A percentile compares a stretch with the other conserved stretches of the same genome.
Conservation (phyloP, 2,888 invertebrate species). For the Callimorpha dominula region DNA sequence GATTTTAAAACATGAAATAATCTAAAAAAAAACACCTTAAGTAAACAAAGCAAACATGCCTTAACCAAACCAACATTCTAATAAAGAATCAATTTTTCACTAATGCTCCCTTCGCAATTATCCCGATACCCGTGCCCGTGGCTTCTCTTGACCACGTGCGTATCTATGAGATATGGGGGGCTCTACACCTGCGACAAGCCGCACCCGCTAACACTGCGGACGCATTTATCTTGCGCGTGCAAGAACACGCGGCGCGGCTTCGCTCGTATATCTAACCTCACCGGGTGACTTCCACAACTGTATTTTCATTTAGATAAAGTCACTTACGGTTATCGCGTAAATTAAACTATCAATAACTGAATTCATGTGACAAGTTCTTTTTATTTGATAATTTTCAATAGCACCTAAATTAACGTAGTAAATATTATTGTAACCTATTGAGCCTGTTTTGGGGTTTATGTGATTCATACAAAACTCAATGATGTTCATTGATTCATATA, state of each 20-base stretch:
- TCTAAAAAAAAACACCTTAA: background rate
- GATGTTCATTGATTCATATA: too few species aligned
- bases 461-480: too few species aligned
- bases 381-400: background rate
- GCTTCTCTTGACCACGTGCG: conserved; percentile 40
- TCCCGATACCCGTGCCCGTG: conserved; percentile 27
- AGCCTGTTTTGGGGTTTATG: too few species aligned
- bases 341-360: background rate
- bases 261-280: conserved; percentile 36
- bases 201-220: conserved; percentile 34
- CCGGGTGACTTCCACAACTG: conserved; percentile 26
- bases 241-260: conserved; percentile 43
- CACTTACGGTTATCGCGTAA: background rate
- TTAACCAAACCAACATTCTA: too few species aligned
- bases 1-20: too few species aligned
- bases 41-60: background rate
- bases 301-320: conserved; percentile 14
- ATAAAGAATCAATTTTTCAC: conserved; percentile 28
- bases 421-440: background rate
- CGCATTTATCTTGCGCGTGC: conserved; percentile 65
- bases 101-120: conserved; percentile 37
- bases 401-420: background rate
- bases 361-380: background rate
- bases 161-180: conserved; percentile 50
- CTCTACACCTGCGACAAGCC: conserved; percentile 57